Conservation (phyloP, 2,888 invertebrate species). For the Rotaria socialis region DNA sequence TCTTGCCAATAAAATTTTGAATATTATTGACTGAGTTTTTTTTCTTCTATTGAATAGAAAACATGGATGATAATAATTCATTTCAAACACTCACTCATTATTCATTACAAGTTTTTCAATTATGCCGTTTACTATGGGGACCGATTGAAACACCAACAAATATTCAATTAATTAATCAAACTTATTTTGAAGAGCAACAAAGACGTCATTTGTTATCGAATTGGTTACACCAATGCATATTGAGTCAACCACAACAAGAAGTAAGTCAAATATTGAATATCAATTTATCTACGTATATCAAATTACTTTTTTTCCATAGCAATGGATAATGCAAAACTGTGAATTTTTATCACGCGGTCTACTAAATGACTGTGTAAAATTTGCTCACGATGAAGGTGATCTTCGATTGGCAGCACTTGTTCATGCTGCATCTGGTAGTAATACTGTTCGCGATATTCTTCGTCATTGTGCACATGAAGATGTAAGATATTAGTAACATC, state of each 20-base stretch:
- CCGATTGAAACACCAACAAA: background rate
- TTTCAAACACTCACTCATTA: background rate
- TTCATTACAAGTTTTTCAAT: constrained; percentile 19
- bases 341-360: constrained; percentile 29
- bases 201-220: background rate
- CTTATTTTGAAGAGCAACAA: background rate
- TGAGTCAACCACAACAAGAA: constrained; percentile 14
- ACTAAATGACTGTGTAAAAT: constrained; percentile 21
- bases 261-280: background rate
- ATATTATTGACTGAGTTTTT: background rate
- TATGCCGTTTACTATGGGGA: constrained; percentile 30
- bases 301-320: background rate
- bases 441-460: constrained; percentile 10
- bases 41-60: background rate
- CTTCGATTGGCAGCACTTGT: constrained; percentile 15
- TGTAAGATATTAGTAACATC: background rate
- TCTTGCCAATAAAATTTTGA: too few species aligned
- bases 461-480: constrained; percentile 37
- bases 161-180: background rate
- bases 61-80: background rate
- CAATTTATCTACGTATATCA: background rate
- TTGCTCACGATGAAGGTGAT: constrained; percentile 22
- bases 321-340: constrained; percentile 35
- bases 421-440: constrained; percentile 19
- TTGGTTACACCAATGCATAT: constrained; percentile 33